Evolutionary conservation across 2,888 invertebrate species (phyloP).

Genomic region (Punctoribates punctum): DNA sequence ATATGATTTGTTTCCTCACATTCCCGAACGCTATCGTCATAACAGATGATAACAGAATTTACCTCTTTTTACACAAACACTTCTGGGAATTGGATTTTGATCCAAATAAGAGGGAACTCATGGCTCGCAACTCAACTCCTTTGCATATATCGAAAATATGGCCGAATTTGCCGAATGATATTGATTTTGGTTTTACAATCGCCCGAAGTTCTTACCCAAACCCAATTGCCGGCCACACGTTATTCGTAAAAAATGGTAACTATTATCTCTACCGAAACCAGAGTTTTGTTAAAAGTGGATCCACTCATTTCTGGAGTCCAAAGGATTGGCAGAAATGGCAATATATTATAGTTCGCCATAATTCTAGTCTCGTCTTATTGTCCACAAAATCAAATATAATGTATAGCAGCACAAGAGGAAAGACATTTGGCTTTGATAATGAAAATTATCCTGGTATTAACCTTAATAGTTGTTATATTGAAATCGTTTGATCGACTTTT

Average conservation of each 20-base stretch:
- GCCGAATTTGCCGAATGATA: conserved; percentile 8
- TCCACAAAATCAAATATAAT: not conserved
- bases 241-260: not conserved
- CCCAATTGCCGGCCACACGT: not conserved
- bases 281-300: not conserved
- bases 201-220: not conserved
- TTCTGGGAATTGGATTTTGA: not conserved
- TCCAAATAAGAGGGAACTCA: not conserved
- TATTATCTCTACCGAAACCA: not conserved
- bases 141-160: not conserved
- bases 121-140: not conserved
- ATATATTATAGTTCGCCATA: not conserved
- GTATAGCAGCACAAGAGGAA: not conserved
- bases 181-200: not conserved
- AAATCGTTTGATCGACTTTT: not conserved
- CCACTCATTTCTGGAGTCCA: not conserved
- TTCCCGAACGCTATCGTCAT: conserved; percentile 3
- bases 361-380: not conserved
- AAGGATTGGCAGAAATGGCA: not conserved
- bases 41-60: not conserved
- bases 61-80: conserved; percentile 26
- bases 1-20: conserved; percentile 13
- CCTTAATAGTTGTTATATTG: not conserved
- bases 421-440: not conserved
- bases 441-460: not conserved